Percentiles rank a stretch among this genome's conserved stretches.
Evolutionary conservation across 1,140 invertebrate genomes (phyloP).

Genomic region (Probaryconus sp.): DNA sequence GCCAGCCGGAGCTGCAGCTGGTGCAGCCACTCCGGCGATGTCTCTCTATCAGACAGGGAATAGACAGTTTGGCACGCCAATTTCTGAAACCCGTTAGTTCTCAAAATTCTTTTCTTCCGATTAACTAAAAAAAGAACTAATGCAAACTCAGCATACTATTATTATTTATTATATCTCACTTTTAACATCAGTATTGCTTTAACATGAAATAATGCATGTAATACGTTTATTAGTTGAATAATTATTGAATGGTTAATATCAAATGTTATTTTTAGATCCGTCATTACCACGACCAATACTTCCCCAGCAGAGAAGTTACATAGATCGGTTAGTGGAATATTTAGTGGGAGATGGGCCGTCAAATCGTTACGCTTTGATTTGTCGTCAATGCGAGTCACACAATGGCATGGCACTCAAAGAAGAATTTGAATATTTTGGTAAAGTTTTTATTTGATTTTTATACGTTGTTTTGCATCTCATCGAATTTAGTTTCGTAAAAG

Average conservation of each 20-base stretch:
- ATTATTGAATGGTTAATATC: slow-evolving; percentile 10
- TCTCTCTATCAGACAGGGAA: slow-evolving; percentile 53
- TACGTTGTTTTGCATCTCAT: too few relatives aligned
- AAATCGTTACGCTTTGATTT: slow-evolving; percentile 97
- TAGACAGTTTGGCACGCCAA: slow-evolving; percentile 64
- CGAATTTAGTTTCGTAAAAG: neutral
- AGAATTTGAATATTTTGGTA: slow-evolving; percentile 95
- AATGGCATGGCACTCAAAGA: slow-evolving; percentile 98
- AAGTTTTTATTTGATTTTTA: too few relatives aligned
- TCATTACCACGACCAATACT: slow-evolving; percentile 78
- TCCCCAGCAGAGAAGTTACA: slow-evolving; percentile 81
- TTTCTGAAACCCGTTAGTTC: slow-evolving; percentile 66
- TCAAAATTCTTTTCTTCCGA: slow-evolving; percentile 10
- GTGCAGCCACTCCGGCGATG: slow-evolving; percentile 43
- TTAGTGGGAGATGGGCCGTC: slow-evolving; percentile 96
- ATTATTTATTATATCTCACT: too few relatives aligned
- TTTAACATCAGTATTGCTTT: too few relatives aligned
- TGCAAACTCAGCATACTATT: slow-evolving; percentile 1
- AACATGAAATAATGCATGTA: too few relatives aligned
- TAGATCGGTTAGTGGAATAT: slow-evolving; percentile 96
- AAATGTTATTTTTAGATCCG: slow-evolving; percentile 48
- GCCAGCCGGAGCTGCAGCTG: slow-evolving; percentile 47
- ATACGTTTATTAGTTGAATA: too few relatives aligned
- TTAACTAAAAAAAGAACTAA: neutral
- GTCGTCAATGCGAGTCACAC: slow-evolving; percentile 91